Base-by-base conservation (phyloP, 2,113 vertebrate species). In the Suncus etruscus region DNA sequence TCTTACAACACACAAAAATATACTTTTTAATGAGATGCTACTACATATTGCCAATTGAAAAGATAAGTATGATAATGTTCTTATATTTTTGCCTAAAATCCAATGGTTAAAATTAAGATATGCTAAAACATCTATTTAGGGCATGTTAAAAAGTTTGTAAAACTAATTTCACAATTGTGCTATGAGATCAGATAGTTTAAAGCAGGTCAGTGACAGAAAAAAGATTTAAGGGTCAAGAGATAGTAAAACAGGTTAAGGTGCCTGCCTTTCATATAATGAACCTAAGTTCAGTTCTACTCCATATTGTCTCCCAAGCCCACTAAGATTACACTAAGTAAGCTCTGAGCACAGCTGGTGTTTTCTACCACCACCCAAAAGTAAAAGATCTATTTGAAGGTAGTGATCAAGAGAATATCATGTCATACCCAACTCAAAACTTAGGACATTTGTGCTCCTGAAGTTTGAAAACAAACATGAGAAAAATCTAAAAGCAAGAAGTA, bases 41-140 rank as follows among this genome's bases (percentile, higher is more conserved):
- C 83, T 63, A 68, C 74, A 50, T 86, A 24, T 11, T 50, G 11
- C 39, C 39, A 39, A 15, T 72, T 29, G 3, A 22, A 73, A 69
- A 78, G n/a, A 48, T 80, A 89, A 63, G 0, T 45, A 86, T 51
- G 47, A 14, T 15, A 74, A 76, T 87, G 91, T 78, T 76, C 50
- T 75, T 91, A 65, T 31, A 69, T 3, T 86, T 86, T 77, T 93
- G 31, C 61, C 12, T 47, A 69, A 3, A 16, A 80, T 78, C 54
- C 73, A 68, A 91, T 93, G n/a, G 16, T 20, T 78, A 69, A 77
- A 4, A 74, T 87, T 65, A 77, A 54, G 47, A 85, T 50, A 75
- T 77, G n/a, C 6, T 74, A 73, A 27, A 92, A 39, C 0, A 76
- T 90, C 18, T 66, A 83, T 24, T 8, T 47, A 89, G 45, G 32